phyloP scores from a whole-genome alignment of 1,140 invertebrate genomes.

The Agrilus planipennis region DNA sequence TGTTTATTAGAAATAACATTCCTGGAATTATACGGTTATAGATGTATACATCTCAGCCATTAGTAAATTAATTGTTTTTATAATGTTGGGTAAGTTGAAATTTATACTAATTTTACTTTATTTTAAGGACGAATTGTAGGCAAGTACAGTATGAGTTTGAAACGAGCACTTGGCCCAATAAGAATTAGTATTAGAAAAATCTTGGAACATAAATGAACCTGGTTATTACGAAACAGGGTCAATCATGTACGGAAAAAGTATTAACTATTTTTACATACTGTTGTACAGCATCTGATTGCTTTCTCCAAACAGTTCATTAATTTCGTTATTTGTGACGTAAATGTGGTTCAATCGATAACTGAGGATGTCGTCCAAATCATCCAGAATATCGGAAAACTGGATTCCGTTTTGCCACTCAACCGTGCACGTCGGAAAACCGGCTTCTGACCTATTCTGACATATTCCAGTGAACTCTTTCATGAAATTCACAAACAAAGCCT shows the following conservation, averaged over 20 bases:
- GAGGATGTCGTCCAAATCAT: slow-evolving; percentile 24
- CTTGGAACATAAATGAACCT: too few species aligned
- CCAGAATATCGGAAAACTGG: slow-evolving; percentile 19
- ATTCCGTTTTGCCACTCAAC: slow-evolving; percentile 20
- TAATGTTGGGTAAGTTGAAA: too few species aligned
- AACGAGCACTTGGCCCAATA: too few species aligned
- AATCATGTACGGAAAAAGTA: neutral
- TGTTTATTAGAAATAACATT: too few species aligned
- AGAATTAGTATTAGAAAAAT: too few species aligned
- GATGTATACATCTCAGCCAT: too few species aligned
- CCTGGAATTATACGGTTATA: too few species aligned
- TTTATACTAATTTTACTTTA: neutral
- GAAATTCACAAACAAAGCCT: slow-evolving; percentile 27
- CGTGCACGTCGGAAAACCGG: slow-evolving; percentile 25
- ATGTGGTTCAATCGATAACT: slow-evolving; percentile 19
- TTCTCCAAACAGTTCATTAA: slow-evolving; percentile 20
- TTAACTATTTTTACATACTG: slow-evolving; percentile 29
- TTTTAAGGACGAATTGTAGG: neutral
- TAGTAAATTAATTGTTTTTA: too few species aligned
- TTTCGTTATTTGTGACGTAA: slow-evolving; percentile 22
- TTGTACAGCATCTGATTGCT: slow-evolving; percentile 25
- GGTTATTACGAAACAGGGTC: neutral
- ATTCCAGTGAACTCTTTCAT: slow-evolving; percentile 20
- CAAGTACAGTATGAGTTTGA: too few species aligned
- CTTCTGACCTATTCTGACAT: slow-evolving; percentile 18